Base-by-base conservation (phyloP, 92 coral and sea anemone genomes). In the Paramuricea clavata region DNA sequence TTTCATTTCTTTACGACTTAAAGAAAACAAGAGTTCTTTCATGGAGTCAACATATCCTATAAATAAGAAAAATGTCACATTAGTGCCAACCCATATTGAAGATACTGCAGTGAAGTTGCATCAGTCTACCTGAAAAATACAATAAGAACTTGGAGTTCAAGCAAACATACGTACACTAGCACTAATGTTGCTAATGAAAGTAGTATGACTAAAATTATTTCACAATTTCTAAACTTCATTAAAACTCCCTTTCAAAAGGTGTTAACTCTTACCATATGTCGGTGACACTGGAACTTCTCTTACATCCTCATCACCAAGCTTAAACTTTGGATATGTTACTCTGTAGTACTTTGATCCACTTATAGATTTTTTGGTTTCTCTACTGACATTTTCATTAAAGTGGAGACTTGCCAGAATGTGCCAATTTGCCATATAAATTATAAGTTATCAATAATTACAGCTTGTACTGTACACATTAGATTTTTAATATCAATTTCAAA, bases 1-100 rank as follows among this genome's bases (percentile, higher is more conserved):
- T 87, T 83, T 82, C 56, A 74, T 21, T 12, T 49, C 74, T 65
- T 27, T n/a, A 30, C 30, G 43, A 32, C 39, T 11, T 77, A 81
- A 11, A 35, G 9, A 33, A 72, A 83, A 83, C 44, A 67, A 31
- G 6, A 82, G 27, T 43, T 69, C 27, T 70, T 59, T 57, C 35
- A 88, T 36, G 64, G 80, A 81, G n/a, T 28, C 52, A 32, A 87
- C 90, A 87, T 87, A 80, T 26, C 79, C 90, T 87, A 60, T n/a
- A n/a, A n/a, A n/a, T 28, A 32, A 13, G 19, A 17, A 76, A n/a
- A 8, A 67, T 3, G 25, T 30, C 11, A 15, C 6, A 30, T 30
- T 13, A 30, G 25, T 17, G 8, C 15, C 0, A 15, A 56, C 7
- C 21, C 64, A 56, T 1, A 5, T 56, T 39, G 44, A 39, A 4